Percentiles rank a stretch among this genome's conserved stretches.
These are phyloP conservation scores for Phyllostomus hastatus DNA, from an alignment of 2,113 vertebrate species.

Conservation along the genomic window DNA sequence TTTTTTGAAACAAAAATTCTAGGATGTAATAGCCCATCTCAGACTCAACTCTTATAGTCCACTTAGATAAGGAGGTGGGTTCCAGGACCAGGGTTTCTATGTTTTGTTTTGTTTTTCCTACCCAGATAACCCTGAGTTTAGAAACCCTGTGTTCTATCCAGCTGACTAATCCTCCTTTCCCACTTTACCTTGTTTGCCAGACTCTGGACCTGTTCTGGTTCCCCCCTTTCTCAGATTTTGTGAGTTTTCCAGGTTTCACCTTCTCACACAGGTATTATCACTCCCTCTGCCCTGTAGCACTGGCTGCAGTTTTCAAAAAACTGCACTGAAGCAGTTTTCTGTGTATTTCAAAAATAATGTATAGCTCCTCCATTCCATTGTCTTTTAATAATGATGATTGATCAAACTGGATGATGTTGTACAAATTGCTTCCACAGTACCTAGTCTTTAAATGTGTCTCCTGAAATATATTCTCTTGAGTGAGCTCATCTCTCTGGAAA, in stretches of 20 bases:
- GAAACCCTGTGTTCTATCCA: not conserved
- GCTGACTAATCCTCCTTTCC: not conserved
- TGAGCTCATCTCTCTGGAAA: conserved; percentile 4
- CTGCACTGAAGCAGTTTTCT: not conserved
- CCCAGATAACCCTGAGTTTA: not conserved
- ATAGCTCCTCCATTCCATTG: not conserved
- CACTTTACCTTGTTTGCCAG: not conserved
- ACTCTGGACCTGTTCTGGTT: not conserved
- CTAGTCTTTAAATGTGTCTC: not conserved
- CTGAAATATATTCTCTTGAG: not conserved
- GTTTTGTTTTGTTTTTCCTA: not conserved
- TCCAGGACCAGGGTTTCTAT: not conserved
- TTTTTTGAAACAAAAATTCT: not conserved
- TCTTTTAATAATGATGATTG: not conserved
- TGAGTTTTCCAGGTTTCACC: not conserved
- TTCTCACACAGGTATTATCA: not conserved
- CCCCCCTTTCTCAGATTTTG: not conserved
- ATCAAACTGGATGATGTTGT: not conserved
- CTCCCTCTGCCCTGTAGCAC: not conserved
- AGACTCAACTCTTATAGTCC: not conserved
- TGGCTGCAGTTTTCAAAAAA: too few relatives aligned
- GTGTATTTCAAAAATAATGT: not conserved
- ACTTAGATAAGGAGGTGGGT: not conserved
- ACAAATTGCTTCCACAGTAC: not conserved
- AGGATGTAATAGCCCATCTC: not conserved